Percentiles rank a stretch among this genome's conserved stretches.
Evolutionary conservation across 1,140 invertebrate genomes (phyloP).

Genomic region (Thaumetopoea pityocampa): DNA sequence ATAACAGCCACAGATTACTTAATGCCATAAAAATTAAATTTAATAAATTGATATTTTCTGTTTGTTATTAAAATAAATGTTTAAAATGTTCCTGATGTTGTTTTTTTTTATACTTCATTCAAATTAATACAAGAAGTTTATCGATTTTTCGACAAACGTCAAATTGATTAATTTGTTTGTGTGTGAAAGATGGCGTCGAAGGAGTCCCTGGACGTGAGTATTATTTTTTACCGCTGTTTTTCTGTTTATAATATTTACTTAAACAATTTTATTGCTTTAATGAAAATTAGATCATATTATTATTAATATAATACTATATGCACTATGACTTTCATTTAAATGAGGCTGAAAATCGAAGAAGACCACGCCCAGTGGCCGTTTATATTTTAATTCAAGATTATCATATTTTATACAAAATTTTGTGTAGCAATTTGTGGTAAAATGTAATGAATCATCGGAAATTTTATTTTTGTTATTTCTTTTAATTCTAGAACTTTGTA

Average conservation of each 20-base stretch:
- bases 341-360: conserved; percentile 13
- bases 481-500: too few species aligned
- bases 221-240: conserved; percentile 24
- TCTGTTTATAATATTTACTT: conserved; percentile 2
- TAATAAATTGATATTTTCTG: not conserved
- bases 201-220: conserved; percentile 72
- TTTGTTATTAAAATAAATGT: not conserved
- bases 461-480: too few species aligned
- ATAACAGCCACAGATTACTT: too few species aligned
- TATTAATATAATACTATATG: not conserved
- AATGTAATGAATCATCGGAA: too few species aligned
- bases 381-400: conserved; percentile 20
- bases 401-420: conserved; percentile 11
- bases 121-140: too few species aligned
- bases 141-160: conserved; percentile 53
- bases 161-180: conserved; percentile 65
- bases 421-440: too few species aligned
- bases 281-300: conserved; percentile 5
- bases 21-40: not conserved
- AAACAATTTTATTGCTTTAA: conserved; percentile 2
- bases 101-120: too few species aligned
- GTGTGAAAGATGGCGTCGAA: conserved; percentile 71
- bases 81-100: conserved; percentile 36
- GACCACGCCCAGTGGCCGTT: conserved; percentile 31
- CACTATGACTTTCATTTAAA: not conserved